Evolutionary conservation across 2,888 invertebrate species (phyloP).

Genomic region (Calliphora vomitoria): DNA sequence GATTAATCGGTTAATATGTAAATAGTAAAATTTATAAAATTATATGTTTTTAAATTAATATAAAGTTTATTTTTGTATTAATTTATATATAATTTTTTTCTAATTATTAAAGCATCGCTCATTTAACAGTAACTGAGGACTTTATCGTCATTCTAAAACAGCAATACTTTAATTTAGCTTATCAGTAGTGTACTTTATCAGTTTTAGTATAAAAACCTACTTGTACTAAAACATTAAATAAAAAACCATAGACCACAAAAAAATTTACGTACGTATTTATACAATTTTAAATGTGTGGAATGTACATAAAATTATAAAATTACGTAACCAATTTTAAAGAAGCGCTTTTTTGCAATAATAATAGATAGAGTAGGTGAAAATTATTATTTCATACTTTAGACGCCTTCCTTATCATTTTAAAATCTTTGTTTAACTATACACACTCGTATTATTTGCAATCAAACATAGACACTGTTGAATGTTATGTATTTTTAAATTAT

Average conservation of each 20-base stretch:
- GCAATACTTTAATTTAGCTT: slow-evolving; percentile 20
- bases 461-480: neutral
- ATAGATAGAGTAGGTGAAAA: neutral
- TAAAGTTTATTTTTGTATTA: slow-evolving; percentile 5
- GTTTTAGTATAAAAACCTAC: slow-evolving; percentile 25
- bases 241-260: slow-evolving; percentile 7
- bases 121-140: slow-evolving; percentile 10
- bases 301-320: slow-evolving; percentile 18
- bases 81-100: slow-evolving; percentile 25
- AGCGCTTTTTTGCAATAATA: slow-evolving; percentile 16
- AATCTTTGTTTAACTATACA: neutral
- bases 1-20: slow-evolving; percentile 2
- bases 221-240: slow-evolving; percentile 7
- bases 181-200: slow-evolving; percentile 56
- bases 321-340: neutral
- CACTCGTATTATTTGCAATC: neutral
- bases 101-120: slow-evolving; percentile 12
- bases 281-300: neutral
- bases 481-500: neutral
- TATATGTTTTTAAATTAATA: slow-evolving; percentile 1
- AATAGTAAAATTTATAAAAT: neutral
- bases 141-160: slow-evolving; percentile 27
- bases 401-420: neutral
- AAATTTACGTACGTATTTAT: neutral
- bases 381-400: slow-evolving; percentile 5